phyloP scores from a whole-genome alignment of 2,113 vertebrate genomes.

The Bufo gargarizans region DNA sequence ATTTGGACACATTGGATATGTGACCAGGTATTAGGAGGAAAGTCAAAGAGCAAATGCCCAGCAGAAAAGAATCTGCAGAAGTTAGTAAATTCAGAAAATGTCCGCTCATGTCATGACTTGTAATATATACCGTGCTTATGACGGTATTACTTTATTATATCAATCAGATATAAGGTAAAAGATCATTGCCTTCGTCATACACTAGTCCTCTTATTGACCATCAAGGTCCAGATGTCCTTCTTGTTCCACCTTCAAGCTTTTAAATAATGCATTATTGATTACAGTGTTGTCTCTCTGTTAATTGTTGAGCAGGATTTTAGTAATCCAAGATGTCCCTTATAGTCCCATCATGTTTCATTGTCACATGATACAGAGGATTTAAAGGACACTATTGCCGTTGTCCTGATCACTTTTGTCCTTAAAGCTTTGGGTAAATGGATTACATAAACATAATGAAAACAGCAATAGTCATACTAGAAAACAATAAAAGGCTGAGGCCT shows the following conservation, averaged over 20 bases:
- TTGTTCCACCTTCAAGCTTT: background rate
- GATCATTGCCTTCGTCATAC: too few relatives aligned
- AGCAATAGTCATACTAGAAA: background rate
- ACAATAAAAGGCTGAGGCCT: background rate
- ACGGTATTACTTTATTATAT: background rate
- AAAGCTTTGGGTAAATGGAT: background rate
- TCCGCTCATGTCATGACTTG: too few relatives aligned
- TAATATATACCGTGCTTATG: too few relatives aligned
- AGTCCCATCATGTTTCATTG: background rate
- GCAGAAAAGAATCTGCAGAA: too few relatives aligned
- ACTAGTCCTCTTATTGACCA: background rate
- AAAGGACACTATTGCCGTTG: background rate
- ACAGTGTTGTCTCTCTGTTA: background rate
- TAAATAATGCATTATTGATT: conserved; percentile 27
- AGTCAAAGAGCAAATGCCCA: too few relatives aligned
- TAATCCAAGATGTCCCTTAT: background rate
- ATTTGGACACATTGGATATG: too few relatives aligned
- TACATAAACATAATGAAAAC: background rate
- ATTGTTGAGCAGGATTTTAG: conserved; percentile 15
- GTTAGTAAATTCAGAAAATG: too few relatives aligned
- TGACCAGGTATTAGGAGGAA: too few relatives aligned
- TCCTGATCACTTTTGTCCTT: background rate
- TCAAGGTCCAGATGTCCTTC: conserved; percentile 34
- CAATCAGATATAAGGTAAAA: background rate
- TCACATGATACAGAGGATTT: conserved; percentile 6